Conservation (phyloP, 2,113 vertebrate genomes). For the Rhinogobius similis region DNA sequence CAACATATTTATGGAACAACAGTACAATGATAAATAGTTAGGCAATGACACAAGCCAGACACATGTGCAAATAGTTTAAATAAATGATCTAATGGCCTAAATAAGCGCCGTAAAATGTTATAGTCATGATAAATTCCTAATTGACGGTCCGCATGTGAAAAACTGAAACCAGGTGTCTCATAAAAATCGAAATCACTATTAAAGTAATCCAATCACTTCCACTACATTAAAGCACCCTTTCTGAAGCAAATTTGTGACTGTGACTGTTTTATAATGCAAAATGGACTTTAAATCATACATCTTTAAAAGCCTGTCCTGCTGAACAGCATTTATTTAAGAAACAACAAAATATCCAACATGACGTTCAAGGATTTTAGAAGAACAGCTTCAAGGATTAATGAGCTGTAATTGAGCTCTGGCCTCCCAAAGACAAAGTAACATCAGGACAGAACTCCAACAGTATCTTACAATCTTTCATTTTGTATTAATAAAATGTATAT, state of each 20-base stretch:
- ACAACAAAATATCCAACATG: too few species aligned
- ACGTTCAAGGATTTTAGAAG: constrained; percentile 28
- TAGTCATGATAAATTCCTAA: constrained; percentile 5
- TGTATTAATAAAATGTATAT: too few species aligned
- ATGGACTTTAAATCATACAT: too few species aligned
- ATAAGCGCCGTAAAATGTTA: not conserved
- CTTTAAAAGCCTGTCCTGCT: too few species aligned
- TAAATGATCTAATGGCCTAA: not conserved
- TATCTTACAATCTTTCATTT: too few species aligned
- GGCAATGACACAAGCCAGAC: not conserved
- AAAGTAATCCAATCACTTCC: constrained; percentile 8
- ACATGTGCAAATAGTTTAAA: constrained; percentile 5
- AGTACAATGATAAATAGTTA: constrained; percentile 6
- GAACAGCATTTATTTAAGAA: too few species aligned
- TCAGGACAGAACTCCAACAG: constrained; percentile 43
- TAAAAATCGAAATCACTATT: not conserved
- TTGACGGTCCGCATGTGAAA: not conserved
- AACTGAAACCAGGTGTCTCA: constrained; percentile 7
- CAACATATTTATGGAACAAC: constrained; percentile 7
- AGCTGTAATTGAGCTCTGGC: constrained; percentile 41
- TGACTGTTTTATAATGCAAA: too few species aligned
- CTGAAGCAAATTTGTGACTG: too few species aligned
- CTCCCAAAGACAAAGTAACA: constrained; percentile 31
- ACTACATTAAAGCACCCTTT: not conserved
- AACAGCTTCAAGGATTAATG: constrained; percentile 29